These are phyloP conservation scores for Drosophila yakuba DNA, from an alignment of 1,140 invertebrate species.

Conservation along the genomic window DNA sequence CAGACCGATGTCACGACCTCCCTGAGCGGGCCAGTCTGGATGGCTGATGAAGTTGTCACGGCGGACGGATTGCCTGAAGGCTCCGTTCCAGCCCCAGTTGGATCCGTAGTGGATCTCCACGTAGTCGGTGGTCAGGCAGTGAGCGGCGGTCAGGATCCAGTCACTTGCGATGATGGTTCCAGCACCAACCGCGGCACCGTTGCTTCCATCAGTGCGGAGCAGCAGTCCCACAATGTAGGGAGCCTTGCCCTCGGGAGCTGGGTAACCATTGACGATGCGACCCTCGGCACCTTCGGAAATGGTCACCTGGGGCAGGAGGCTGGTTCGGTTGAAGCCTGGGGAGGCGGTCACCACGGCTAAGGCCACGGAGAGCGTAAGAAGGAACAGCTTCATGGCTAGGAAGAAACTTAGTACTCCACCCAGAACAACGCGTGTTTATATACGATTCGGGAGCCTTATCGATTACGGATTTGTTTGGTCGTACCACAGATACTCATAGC, in stretches of 20 bases:
- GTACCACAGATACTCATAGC: too few relatives aligned
- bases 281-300: slow-evolving; percentile 6
- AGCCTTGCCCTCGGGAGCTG: slow-evolving; percentile 82
- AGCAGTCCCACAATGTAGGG: slow-evolving; percentile 85
- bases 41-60: slow-evolving; percentile 54
- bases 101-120: slow-evolving; percentile 71
- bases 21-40: slow-evolving; percentile 46
- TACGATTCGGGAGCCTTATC: neutral
- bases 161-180: slow-evolving; percentile 86
- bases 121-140: slow-evolving; percentile 84
- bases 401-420: slow-evolving; percentile 2
- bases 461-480: neutral
- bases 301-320: slow-evolving; percentile 7
- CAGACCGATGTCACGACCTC: slow-evolving; percentile 57
- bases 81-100: slow-evolving; percentile 44
- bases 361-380: slow-evolving; percentile 28
- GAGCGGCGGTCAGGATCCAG: slow-evolving; percentile 87
- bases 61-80: slow-evolving; percentile 42
- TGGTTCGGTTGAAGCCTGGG: slow-evolving; percentile 13
- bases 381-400: slow-evolving; percentile 43
- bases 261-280: slow-evolving; percentile 62
- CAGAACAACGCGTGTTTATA: neutral
- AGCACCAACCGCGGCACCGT: slow-evolving; percentile 84
- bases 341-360: slow-evolving; percentile 27
- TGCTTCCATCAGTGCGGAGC: slow-evolving; percentile 67